phyloP scores from a whole-genome alignment of 1,140 invertebrate species.

The Achroia grisella region DNA sequence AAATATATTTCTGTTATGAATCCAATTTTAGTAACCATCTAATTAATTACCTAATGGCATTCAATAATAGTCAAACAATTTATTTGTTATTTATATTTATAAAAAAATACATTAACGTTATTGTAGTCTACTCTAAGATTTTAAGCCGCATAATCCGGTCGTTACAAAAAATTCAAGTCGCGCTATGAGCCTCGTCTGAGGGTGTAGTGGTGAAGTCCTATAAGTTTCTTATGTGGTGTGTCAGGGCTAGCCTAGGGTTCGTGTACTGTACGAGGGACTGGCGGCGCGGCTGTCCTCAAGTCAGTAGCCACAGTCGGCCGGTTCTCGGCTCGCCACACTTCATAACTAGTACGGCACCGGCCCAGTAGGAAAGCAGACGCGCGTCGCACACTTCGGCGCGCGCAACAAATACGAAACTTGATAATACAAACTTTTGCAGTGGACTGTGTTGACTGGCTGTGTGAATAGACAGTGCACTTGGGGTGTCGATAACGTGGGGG shows the following conservation, averaged over 20 bases:
- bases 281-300: slow-evolving; percentile 38
- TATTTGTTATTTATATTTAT: too few species aligned
- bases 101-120: slow-evolving; percentile 7
- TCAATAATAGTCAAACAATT: too few species aligned
- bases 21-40: too few species aligned
- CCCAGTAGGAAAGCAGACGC: slow-evolving; percentile 47
- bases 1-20: too few species aligned
- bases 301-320: slow-evolving; percentile 37
- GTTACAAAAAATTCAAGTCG: slow-evolving; percentile 32
- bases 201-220: too few species aligned
- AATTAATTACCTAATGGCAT: too few species aligned
- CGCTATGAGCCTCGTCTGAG: neutral
- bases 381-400: slow-evolving; percentile 31
- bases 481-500: slow-evolving; percentile 17
- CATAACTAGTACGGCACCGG: slow-evolving; percentile 50
- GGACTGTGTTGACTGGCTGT: slow-evolving; percentile 39
- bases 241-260: too few species aligned
- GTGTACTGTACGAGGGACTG: slow-evolving; percentile 3
- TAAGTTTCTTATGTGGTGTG: too few species aligned
- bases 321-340: slow-evolving; percentile 23
- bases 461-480: slow-evolving; percentile 36
- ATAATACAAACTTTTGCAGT: slow-evolving; percentile 23
- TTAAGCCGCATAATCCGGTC: slow-evolving; percentile 28
- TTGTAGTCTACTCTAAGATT: slow-evolving; percentile 19
- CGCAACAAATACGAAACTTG: slow-evolving; percentile 27